Evolutionary conservation across 2,888 invertebrate species (phyloP), one percentile per base, ranked within the genome.

Genomic region (Tetramorium bicarinatum): DNA sequence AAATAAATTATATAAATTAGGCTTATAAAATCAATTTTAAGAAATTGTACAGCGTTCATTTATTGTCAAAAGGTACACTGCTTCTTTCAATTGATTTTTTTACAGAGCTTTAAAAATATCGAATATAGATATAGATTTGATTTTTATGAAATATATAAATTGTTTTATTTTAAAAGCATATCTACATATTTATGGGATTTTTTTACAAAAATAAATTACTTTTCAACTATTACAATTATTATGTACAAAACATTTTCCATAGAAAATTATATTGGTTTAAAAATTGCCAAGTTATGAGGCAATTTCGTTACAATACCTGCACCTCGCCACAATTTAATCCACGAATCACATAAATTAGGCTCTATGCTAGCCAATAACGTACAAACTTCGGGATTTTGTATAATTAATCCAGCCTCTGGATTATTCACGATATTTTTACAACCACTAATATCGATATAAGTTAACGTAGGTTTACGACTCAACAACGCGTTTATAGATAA

Each of bases 301-400:
- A 94, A 83, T 80, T 83, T 91, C 15, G 89, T 87, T n/a, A 87
- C 81, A n/a, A 83, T 52, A 3, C 91, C 92, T 21, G 87, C 85
- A 3, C 90, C 91, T 13, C 87, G 87, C 95, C 95, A 95, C 15
- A 95, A 87, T 72, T 75, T 34, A 61, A 92, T 85, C 95, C 95
- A 95, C 13, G 71, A 76, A 8, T 90, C 72, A n/a, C 88, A 88
- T 4, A 94, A 88, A 47, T 91, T 87, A 0, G 85, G 67, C 2
- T 72, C 74, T 91, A 95, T 93, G 64, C 87, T 93, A 9, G 90
- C 91, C 13, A 92, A 83, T 59, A 95, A 83, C 0, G 92, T 93
- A 76, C 94, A 95, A 29, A 87, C 67, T 54, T 90, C 89, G 0
- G 94, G 94, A 86, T 88, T 91, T 34, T 88, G 86, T 25, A 94